Evolutionary conservation across 2,113 vertebrate species (phyloP), one percentile per base, ranked within the genome.

Genomic region (Macaca mulatta): DNA sequence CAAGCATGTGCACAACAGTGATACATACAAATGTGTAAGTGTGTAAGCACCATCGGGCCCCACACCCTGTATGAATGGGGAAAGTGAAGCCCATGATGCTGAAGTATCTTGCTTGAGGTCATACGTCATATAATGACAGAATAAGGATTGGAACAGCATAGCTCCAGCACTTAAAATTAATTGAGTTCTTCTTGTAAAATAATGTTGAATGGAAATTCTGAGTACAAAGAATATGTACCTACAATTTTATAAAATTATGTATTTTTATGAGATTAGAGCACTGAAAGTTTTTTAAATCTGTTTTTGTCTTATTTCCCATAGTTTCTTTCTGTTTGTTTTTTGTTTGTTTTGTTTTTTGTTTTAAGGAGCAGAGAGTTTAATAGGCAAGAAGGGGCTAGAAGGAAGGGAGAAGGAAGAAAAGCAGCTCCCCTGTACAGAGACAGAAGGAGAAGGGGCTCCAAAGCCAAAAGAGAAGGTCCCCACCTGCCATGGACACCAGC

Each of bases 231-330:
- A 32, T 94, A 48, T 89, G 55, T 84, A 81, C 77, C 67, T 94
- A 40, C 22, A 55, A 17, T 61, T 96, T 82, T 88, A 96, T 72
- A 94, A 93, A 94, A 84, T 69, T 57, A 74, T 9, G 8, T 82
- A 74, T 90, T 94, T 94, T 94, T 74, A 80, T 77, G 64, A 96
- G 80, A 93, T 92, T 67, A 95, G 59, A 97, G 40, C 57, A 83
- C 11, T 91, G 40, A 67, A 89, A 72, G 23, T 72, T 43, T 72
- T 89, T 52, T 2, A 57, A 59, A 48, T 55, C 22, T 72, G 13
- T 70, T 80, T 77, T 90, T 90, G 30, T 52, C 57, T 88, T 38
- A 25, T 55, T 50, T 80, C 50, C 32, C 78, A 55, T 55, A 80
- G 45, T 80, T 52, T 57, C 43, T 55, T 92, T 61, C 20, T 50